phyloP scores from a whole-genome alignment of 2,113 vertebrate species.

The Chaetura pelagica region DNA sequence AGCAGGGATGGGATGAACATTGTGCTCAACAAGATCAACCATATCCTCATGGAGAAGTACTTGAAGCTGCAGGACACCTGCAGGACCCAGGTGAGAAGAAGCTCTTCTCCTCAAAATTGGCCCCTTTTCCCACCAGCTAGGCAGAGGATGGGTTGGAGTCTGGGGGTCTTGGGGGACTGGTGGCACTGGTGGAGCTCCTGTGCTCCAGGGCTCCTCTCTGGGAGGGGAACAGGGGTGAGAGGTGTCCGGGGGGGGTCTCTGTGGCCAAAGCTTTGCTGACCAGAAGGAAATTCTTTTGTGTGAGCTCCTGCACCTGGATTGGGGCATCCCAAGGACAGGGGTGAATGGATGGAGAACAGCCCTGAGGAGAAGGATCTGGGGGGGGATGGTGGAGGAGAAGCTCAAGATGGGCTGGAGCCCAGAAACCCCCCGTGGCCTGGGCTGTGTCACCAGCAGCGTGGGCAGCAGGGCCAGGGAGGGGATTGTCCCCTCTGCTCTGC shows the following conservation, averaged over 20 bases:
- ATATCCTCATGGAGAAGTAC: slow-evolving; percentile 96
- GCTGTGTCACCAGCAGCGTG: no score
- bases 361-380: no score
- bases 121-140: background rate
- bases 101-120: background rate
- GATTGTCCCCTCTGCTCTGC: no score
- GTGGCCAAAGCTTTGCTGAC: background rate
- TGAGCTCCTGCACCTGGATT: no score
- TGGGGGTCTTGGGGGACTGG: no score
- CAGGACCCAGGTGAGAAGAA: slow-evolving; percentile 79
- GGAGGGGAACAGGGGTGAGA: background rate
- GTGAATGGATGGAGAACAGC: no score
- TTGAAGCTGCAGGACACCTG: slow-evolving; percentile 91
- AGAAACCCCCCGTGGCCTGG: no score
- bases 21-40: slow-evolving; percentile 93
- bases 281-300: no score
- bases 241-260: rapidly evolving
- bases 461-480: no score
- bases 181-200: background rate
- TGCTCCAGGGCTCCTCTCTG: background rate
- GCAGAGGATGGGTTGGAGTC: background rate
- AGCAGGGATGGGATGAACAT: slow-evolving; percentile 93
- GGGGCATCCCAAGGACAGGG: no score
- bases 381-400: no score
- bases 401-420: no score